Evolutionary conservation across 1,140 invertebrate species (phyloP), one percentile per base, ranked within the genome.

Genomic region (Homarus americanus): DNA sequence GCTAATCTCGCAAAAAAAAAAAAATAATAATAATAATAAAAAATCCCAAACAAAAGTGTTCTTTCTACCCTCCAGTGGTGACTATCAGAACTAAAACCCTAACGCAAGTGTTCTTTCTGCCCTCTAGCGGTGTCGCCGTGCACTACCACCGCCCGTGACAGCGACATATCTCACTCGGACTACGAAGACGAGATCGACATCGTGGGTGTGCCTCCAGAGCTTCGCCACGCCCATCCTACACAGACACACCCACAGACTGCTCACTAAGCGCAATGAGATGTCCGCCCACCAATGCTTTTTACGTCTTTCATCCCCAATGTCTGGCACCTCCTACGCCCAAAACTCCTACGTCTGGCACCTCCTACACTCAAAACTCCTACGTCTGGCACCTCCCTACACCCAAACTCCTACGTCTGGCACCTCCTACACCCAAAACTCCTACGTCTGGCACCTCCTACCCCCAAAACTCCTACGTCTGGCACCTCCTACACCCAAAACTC

Each of bases 141-240:
- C 80, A 86, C 82, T 10, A 78, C 87, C 20, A 80, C 76, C 20
- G 84, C 87, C 41, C 32, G 85, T 24, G 91, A 92, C 53, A 89
- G 86, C 69, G 91, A 92, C 86, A 41, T 80, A 32, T 92, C 92
- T 28, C 79, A 84, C 41, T 91, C 92, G 1, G 88, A 91, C 40
- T 89, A 88, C 73, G 92, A 92, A 75, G 92, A 92, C 73, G 92
- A 92, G 36, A 92, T 92, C 38, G 92, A 92, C 84, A 92, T 92
- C 44, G 92, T 92, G 80, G 92, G 92, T 40, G 86, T 87, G 17
- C 87, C 92, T 15, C 36, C 76, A 2, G 91, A 91, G 28, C 78
- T 87, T 0, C 76, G 91, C n/a, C 91, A 91, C 58, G 79, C 84
- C 78, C 91, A 87, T 28, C 40, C 41, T 12, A 24, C 84, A 10